Percentiles rank a stretch among this genome's conserved stretches.
These are phyloP conservation scores for Mythimna albipuncta DNA, from an alignment of 2,888 invertebrate species.

Conservation along the genomic window DNA sequence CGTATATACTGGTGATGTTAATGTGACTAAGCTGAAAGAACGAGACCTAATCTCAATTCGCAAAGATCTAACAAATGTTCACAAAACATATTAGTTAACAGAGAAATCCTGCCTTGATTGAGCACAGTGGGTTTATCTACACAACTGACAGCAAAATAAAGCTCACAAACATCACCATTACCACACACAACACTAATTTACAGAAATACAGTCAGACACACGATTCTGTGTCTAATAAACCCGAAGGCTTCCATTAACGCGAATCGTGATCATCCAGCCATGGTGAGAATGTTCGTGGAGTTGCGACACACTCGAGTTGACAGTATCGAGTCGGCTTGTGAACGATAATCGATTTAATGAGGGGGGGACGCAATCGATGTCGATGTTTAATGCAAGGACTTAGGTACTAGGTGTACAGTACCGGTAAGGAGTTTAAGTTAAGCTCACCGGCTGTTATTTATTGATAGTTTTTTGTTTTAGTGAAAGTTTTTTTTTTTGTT, in stretches of 20 bases:
- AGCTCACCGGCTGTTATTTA: slow-evolving; percentile 16
- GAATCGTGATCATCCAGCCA: slow-evolving; percentile 47
- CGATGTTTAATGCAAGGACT: slow-evolving; percentile 63
- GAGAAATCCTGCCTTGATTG: neutral
- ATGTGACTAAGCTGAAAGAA: neutral
- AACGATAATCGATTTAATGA: slow-evolving; percentile 67
- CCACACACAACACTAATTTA: slow-evolving; percentile 27
- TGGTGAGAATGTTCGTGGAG: slow-evolving; percentile 49
- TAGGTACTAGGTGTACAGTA: slow-evolving; percentile 1
- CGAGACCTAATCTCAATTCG: neutral
- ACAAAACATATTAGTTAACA: neutral
- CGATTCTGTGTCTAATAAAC: slow-evolving; percentile 38
- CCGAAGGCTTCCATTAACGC: slow-evolving; percentile 33
- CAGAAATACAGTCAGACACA: slow-evolving; percentile 20
- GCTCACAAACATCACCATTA: slow-evolving; percentile 2
- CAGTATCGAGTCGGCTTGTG: slow-evolving; percentile 58
- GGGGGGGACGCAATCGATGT: slow-evolving; percentile 64
- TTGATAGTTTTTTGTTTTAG: neutral
- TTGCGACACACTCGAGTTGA: slow-evolving; percentile 53
- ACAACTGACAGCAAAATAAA: slow-evolving; percentile 12
- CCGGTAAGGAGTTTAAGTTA: slow-evolving; percentile 12
- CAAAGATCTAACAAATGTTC: neutral
- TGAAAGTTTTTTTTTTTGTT: neutral
- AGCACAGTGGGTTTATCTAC: neutral
- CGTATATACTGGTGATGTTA: too few species aligned